Base-by-base conservation (phyloP, 1,140 invertebrate species). In the Zophobas morio region DNA sequence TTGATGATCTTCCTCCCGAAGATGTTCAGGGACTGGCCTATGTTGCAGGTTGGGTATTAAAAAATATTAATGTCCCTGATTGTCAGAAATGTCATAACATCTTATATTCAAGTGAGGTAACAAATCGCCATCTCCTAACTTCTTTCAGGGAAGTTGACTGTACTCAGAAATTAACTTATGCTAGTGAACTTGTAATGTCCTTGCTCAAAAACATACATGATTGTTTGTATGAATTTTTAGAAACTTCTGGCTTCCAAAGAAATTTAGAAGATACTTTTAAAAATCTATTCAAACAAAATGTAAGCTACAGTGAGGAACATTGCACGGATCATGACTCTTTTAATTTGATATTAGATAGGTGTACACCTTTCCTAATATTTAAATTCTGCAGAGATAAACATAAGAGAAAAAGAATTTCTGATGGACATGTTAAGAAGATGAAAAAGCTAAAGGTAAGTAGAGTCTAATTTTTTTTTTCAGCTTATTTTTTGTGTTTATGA, bases 21-120 rank as follows among this genome's bases (percentile, higher is more conserved):
- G 57, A 63, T 34, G 35, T 8, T 63, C 57, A 63, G 39, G 57
- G 6, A 35, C 57, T 63, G n/a, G 57, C 57, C 39, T 63, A 70
- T 70, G 63, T 70, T 39, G 37, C 63, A 70, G 63, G 63, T 39
- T 70, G 42, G 37, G 63, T 70, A 4, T 70, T 70, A 39, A 35
- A 70, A 70, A 32, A n/a, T 5, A 70, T 39, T 70, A 70, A 40
- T 40, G 37, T 70, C 20, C 20, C 63, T 70, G 63, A 63, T 20
- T 70, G 63, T 70, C 3, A 20, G 1, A 39, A 39, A 20, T 70
- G 63, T 70, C 35, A 46, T 2, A 70, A 34, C 8, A 6, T 70
- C 1, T 20, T 70, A 37, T 40, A 37, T 42, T 70, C 63, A 35
- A 36, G 42, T 2, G 4, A 4, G 37, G 34, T 70, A 5, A 70